Conservation (phyloP, 2,113 vertebrate genomes). For the Sceloporus tristichus region DNA sequence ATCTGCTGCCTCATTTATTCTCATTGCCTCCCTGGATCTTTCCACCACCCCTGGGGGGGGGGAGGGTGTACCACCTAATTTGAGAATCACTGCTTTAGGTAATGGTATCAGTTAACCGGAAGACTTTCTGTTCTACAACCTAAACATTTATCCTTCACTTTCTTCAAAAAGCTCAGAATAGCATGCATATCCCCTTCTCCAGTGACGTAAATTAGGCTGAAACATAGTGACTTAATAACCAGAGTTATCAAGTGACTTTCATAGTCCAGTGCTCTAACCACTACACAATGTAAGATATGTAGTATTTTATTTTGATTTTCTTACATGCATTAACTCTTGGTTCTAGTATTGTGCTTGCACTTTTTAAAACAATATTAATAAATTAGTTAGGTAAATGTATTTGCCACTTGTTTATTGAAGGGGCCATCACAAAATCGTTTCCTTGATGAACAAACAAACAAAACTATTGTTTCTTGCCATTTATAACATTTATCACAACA, state of each 20-base stretch:
- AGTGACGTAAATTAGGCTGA: constrained; percentile 16
- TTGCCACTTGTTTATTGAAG: constrained; percentile 30
- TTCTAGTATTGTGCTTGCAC: constrained; percentile 42
- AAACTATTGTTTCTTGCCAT: constrained; percentile 77
- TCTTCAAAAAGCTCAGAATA: background rate
- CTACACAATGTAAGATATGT: constrained; percentile 10
- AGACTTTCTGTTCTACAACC: background rate
- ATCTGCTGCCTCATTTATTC: no score
- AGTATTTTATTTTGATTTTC: constrained; percentile 37
- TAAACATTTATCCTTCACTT: background rate
- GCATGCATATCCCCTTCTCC: background rate
- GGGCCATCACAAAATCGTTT: constrained; percentile 69
- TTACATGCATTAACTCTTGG: constrained; percentile 45
- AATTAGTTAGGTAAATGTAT: constrained; percentile 55
- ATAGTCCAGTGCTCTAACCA: background rate
- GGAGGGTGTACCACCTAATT: no score
- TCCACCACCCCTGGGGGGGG: no score
- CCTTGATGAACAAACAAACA: constrained; percentile 59
- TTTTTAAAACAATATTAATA: constrained; percentile 64
- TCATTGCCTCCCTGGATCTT: no score
- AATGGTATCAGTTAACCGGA: background rate
- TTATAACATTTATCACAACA: constrained; percentile 86
- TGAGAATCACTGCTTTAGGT: no score
- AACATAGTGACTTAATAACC: background rate
- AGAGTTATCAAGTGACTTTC: background rate